Evolutionary conservation across 2,113 vertebrate genomes (phyloP).

Genomic region (Falcunculus frontatus): DNA sequence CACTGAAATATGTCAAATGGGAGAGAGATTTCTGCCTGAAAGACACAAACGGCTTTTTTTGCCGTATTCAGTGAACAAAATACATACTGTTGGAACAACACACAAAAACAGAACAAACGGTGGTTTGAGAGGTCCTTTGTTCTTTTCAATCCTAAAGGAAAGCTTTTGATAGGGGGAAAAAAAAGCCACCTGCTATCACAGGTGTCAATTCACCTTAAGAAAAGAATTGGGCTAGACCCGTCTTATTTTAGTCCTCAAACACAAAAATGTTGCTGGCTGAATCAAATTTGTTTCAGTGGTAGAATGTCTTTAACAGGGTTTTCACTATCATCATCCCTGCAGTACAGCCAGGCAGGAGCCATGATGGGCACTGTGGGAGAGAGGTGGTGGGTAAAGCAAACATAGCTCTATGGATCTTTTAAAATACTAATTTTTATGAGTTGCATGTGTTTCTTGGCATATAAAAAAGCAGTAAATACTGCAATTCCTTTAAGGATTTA

Average conservation of each 20-base stretch:
- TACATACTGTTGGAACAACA: not conserved
- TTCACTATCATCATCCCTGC: not conserved
- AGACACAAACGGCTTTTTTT: not conserved
- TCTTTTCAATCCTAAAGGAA: constrained; percentile 5
- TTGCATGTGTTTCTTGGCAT: not conserved
- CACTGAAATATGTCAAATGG: not conserved
- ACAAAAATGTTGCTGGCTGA: not conserved
- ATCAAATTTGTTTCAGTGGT: not conserved
- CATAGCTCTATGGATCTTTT: not conserved
- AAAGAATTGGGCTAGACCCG: not conserved
- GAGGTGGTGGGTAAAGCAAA: not conserved
- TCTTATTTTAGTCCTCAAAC: not conserved
- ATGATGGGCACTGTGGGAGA: not conserved
- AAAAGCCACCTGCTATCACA: not conserved
- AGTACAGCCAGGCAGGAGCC: not conserved
- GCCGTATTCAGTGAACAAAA: not conserved
- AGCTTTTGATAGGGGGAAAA: not conserved
- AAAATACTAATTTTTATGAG: not conserved
- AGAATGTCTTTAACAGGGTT: not conserved
- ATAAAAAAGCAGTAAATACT: not conserved
- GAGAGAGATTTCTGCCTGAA: not conserved
- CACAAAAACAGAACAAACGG: not conserved
- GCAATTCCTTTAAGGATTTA: not conserved
- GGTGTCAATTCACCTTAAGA: not conserved
- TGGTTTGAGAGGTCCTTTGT: not conserved